A percentile compares a stretch with the other conserved stretches of the same genome.
These are phyloP conservation scores for Aricia agestis DNA, from an alignment of 1,140 invertebrate genomes.

Conservation along the genomic window DNA sequence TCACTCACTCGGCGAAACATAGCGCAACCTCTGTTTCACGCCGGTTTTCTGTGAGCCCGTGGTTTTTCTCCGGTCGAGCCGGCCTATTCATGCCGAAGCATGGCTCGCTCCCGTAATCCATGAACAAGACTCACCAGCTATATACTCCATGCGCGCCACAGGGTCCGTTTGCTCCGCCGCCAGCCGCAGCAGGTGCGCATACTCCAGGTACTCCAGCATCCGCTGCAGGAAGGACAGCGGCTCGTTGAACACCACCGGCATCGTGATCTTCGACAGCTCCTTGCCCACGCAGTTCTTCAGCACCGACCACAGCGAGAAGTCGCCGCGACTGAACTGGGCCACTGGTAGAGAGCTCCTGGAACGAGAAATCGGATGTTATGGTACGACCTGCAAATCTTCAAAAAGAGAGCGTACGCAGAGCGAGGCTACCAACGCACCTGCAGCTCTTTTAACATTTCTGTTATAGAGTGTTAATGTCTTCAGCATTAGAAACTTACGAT, in stretches of 20 bases:
- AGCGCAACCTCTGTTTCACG: too few species aligned
- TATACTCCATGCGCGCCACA: slow-evolving; percentile 84
- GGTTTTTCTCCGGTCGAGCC: too few species aligned
- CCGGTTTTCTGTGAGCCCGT: too few species aligned
- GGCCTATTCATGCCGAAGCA: too few species aligned
- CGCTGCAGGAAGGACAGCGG: slow-evolving; percentile 96
- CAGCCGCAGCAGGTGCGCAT: slow-evolving; percentile 88
- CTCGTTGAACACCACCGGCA: slow-evolving; percentile 99
- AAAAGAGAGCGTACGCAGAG: too few species aligned
- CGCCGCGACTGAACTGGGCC: slow-evolving; percentile 89
- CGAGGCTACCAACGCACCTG: too few species aligned
- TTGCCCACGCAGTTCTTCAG: slow-evolving; percentile 96
- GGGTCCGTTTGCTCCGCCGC: slow-evolving; percentile 87
- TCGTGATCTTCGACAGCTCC: slow-evolving; percentile 97
- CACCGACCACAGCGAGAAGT: slow-evolving; percentile 96
- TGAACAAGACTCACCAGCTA: slow-evolving; percentile 70
- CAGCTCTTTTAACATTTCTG: too few species aligned
- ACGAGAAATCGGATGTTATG: neutral
- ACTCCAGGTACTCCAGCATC: slow-evolving; percentile 96
- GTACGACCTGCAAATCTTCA: too few species aligned
- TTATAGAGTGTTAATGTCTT: too few species aligned
- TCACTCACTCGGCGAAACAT: too few species aligned
- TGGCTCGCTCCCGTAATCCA: too few species aligned
- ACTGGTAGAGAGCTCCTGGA: slow-evolving; percentile 87
- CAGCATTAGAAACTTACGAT: too few species aligned